phyloP scores from a whole-genome alignment of 2,113 vertebrate genomes.

The Opisthocomus hoazin region DNA sequence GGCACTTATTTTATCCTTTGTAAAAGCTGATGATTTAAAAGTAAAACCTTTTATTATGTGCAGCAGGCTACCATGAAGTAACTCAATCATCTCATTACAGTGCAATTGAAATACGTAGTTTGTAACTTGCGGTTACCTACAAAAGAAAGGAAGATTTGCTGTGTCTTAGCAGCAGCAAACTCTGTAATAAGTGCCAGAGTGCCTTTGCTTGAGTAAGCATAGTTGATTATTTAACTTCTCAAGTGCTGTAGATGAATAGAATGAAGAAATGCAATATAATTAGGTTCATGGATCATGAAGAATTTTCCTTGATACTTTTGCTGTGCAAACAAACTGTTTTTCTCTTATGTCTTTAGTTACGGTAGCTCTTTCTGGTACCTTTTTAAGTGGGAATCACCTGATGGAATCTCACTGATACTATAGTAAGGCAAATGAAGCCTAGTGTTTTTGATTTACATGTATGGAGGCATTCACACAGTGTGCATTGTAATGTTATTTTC shows the following conservation, averaged over 20 bases:
- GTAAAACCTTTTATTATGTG: background rate
- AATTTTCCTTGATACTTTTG: background rate
- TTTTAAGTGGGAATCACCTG: background rate
- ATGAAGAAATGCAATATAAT: background rate
- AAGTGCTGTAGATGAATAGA: background rate
- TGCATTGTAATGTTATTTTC: background rate
- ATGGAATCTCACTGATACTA: background rate
- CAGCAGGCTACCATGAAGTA: background rate
- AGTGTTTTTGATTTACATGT: background rate
- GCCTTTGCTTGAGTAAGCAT: background rate
- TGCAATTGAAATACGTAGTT: background rate
- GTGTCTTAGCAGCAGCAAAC: background rate
- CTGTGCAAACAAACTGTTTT: background rate
- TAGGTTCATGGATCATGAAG: background rate
- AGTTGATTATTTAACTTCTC: background rate
- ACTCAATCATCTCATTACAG: background rate
- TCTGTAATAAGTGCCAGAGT: background rate
- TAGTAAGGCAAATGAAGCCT: background rate
- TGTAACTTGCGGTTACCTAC: background rate
- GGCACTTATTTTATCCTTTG: background rate
- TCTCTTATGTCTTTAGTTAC: background rate
- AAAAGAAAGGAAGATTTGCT: background rate
- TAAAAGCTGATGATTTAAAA: background rate
- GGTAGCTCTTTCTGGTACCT: background rate
- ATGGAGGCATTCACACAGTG: background rate